phyloP scores from a whole-genome alignment of 2,113 vertebrate genomes.

The Mobula hypostoma region DNA sequence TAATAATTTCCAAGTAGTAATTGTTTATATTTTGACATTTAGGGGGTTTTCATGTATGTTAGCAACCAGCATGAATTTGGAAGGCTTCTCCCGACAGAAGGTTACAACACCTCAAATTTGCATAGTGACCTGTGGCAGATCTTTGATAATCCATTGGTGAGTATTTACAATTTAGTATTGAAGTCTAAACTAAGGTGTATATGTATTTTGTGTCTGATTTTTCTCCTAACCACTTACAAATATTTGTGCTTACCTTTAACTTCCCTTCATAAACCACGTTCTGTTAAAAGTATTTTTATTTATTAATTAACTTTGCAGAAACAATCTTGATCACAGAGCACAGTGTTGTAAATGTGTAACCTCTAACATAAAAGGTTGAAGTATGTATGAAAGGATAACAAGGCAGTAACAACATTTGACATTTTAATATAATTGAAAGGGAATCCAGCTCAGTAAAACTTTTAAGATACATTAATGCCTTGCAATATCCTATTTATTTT shows the following conservation, averaged over 20 bases:
- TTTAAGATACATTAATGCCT: neutral
- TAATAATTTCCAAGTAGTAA: neutral
- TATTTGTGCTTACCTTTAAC: neutral
- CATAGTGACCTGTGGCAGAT: conserved; percentile 97
- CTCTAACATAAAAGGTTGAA: neutral
- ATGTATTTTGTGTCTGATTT: neutral
- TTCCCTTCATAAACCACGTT: neutral
- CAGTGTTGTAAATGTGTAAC: neutral
- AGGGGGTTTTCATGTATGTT: conserved; percentile 96
- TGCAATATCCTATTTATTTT: neutral
- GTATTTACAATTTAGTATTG: conserved; percentile 46
- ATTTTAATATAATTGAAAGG: neutral
- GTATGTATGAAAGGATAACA: neutral
- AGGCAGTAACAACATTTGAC: neutral
- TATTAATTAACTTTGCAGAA: neutral
- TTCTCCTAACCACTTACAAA: neutral
- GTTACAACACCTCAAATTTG: conserved; percentile 88
- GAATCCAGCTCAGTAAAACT: neutral
- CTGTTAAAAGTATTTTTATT: neutral
- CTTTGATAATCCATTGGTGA: conserved; percentile 96
- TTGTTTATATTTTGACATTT: conserved; percentile 40
- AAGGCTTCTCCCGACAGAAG: conserved; percentile 86
- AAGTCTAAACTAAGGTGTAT: neutral
- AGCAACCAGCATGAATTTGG: conserved; percentile 94
- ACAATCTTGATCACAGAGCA: neutral